These are phyloP conservation scores for Pangasius krempfi DNA, from an alignment of 2,797 vertebrate species.

Conservation along the genomic window DNA sequence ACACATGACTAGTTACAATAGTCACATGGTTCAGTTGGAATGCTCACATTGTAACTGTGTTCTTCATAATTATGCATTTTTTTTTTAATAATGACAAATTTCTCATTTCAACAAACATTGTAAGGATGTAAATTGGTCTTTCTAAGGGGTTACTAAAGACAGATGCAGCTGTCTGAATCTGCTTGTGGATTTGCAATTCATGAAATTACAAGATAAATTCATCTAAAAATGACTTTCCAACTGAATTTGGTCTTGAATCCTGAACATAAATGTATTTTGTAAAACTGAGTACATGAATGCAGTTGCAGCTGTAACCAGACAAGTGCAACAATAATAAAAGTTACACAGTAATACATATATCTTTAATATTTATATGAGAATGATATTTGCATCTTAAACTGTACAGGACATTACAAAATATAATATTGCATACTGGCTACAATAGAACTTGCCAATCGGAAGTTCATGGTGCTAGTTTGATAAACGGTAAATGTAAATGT, in stretches of 20 bases:
- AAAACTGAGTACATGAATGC: background rate
- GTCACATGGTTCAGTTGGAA: background rate
- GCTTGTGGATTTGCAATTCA: background rate
- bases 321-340: background rate
- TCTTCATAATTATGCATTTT: background rate
- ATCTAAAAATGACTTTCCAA: background rate
- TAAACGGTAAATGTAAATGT: background rate
- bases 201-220: background rate
- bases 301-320: background rate
- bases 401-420: slow-evolving; percentile 9
- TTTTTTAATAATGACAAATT: background rate
- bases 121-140: background rate
- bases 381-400: background rate
- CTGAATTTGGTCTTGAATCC: background rate
- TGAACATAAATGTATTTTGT: background rate
- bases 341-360: background rate
- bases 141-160: background rate
- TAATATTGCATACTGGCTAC: background rate
- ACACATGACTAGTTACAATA: background rate
- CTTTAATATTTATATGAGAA: background rate
- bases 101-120: background rate
- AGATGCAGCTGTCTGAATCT: background rate
- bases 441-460: background rate
- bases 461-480: background rate
- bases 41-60: background rate